phyloP scores from a whole-genome alignment of 1,140 invertebrate species.

The Drosophila sulfurigaster region DNA sequence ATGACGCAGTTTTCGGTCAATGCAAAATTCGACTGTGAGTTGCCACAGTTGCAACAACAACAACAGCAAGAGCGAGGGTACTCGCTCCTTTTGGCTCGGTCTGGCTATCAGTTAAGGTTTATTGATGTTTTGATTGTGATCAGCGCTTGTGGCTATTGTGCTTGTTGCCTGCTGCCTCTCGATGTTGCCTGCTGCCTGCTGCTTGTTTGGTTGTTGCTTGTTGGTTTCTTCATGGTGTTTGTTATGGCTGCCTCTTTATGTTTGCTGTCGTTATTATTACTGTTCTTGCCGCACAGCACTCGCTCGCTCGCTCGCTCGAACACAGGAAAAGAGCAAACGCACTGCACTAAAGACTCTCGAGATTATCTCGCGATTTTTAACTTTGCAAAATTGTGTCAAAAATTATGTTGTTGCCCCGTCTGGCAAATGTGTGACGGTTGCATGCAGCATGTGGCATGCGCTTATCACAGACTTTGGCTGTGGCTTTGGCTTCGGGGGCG shows the following conservation, averaged over 20 bases:
- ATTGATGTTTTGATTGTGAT: conserved; percentile 84
- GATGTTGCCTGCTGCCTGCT: conserved; percentile 5
- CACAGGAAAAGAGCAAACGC: conserved; percentile 7
- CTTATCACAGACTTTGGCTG: neutral
- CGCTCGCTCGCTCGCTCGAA: conserved; percentile 10
- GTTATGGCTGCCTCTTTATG: conserved; percentile 61
- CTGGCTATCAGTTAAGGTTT: conserved; percentile 81
- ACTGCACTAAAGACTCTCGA: conserved; percentile 20
- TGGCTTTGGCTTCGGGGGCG: neutral
- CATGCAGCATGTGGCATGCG: conserved; percentile 31
- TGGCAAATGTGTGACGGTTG: conserved; percentile 11
- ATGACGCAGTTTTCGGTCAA: conserved; percentile 42
- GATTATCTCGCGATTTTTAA: conserved; percentile 73
- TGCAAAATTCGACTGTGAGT: conserved; percentile 28
- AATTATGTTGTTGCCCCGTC: conserved; percentile 71
- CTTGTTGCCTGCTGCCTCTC: conserved; percentile 11
- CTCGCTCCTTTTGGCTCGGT: conserved; percentile 25
- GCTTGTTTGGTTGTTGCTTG: conserved; percentile 20
- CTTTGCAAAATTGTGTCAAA: conserved; percentile 75
- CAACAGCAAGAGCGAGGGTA: neutral
- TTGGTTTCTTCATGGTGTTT: conserved; percentile 64
- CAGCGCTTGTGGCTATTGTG: conserved; percentile 70
- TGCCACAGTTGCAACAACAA: conserved; percentile 7
- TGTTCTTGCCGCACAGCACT: conserved; percentile 9
- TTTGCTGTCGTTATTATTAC: conserved; percentile 46